Evolutionary conservation across 2,888 invertebrate genomes (phyloP).

Genomic region (Eristalis arbustorum): DNA sequence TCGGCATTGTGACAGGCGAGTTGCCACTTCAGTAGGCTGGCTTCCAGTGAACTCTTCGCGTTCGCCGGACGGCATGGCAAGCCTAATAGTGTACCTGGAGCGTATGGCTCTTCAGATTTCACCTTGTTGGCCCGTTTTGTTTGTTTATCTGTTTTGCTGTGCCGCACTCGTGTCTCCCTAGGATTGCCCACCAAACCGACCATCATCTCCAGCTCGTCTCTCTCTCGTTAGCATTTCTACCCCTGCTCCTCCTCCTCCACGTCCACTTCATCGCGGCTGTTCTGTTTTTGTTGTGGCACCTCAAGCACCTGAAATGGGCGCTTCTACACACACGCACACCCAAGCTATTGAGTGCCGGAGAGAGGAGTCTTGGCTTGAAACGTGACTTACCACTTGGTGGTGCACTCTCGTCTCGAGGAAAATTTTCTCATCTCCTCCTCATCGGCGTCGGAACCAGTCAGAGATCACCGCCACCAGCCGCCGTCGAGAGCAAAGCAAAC

Average conservation of each 20-base stretch:
- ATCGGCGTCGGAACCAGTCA: background rate
- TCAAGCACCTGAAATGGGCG: slow-evolving; percentile 62
- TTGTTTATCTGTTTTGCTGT: slow-evolving; percentile 45
- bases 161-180: slow-evolving; percentile 24
- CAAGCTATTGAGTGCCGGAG: background rate
- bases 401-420: slow-evolving; percentile 26
- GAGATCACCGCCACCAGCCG: background rate
- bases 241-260: too few relatives aligned
- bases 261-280: slow-evolving; percentile 9
- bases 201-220: slow-evolving; percentile 22
- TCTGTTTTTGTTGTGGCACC: slow-evolving; percentile 62
- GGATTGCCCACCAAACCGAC: slow-evolving; percentile 17
- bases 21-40: slow-evolving; percentile 38
- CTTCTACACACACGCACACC: slow-evolving; percentile 26
- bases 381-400: slow-evolving; percentile 64
- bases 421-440: slow-evolving; percentile 34
- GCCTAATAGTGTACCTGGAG: slow-evolving; percentile 25
- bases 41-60: slow-evolving; percentile 16
- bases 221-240: slow-evolving; percentile 46
- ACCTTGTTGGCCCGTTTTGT: slow-evolving; percentile 47
- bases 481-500: slow-evolving; percentile 63
- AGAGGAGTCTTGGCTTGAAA: slow-evolving; percentile 33
- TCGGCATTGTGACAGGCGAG: slow-evolving; percentile 34
- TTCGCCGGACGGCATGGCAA: slow-evolving; percentile 24
- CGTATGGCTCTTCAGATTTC: slow-evolving; percentile 47